Percentiles rank a stretch among this genome's conserved stretches.
These are phyloP conservation scores for Zophobas atratus DNA, from an alignment of 1,140 invertebrate genomes.

Conservation along the genomic window DNA sequence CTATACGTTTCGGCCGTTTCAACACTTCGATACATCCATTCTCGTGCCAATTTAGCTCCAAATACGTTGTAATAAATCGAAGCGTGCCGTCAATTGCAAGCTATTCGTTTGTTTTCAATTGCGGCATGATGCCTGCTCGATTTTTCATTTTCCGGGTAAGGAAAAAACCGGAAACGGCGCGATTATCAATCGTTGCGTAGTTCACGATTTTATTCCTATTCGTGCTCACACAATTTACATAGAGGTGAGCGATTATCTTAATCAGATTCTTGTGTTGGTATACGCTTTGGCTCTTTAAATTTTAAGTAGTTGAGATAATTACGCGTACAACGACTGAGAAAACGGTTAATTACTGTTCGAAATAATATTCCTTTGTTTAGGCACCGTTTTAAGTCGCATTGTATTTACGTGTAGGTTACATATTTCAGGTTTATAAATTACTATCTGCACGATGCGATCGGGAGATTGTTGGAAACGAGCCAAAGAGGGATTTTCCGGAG, in stretches of 20 bases:
- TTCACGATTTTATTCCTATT: slow-evolving; percentile 3
- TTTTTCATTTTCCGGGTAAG: no score
- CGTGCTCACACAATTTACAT: slow-evolving; percentile 29
- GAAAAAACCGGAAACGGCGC: background rate
- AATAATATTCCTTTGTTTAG: slow-evolving; percentile 39
- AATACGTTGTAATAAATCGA: slow-evolving; percentile 15
- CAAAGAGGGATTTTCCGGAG: no score
- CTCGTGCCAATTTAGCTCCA: background rate
- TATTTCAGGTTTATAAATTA: slow-evolving; percentile 35
- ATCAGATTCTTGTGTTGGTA: slow-evolving; percentile 10
- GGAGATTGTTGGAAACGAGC: background rate
- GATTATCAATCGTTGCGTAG: slow-evolving; percentile 3
- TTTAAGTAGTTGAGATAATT: slow-evolving; percentile 40
- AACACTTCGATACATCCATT: slow-evolving; percentile 36
- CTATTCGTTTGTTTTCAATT: no score
- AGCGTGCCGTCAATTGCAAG: slow-evolving; percentile 29
- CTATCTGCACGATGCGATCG: slow-evolving; percentile 31
- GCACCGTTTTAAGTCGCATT: slow-evolving; percentile 36
- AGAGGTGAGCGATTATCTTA: slow-evolving; percentile 21
- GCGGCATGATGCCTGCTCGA: no score
- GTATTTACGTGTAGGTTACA: slow-evolving; percentile 28
- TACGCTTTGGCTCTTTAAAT: slow-evolving; percentile 37
- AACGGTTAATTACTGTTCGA: slow-evolving; percentile 37
- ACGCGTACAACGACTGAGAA: slow-evolving; percentile 20
- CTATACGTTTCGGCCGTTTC: slow-evolving; percentile 23